Percentiles rank a stretch among this genome's conserved stretches.
These are phyloP conservation scores for Solea solea DNA, from an alignment of 2,113 vertebrate species.

Conservation along the genomic window DNA sequence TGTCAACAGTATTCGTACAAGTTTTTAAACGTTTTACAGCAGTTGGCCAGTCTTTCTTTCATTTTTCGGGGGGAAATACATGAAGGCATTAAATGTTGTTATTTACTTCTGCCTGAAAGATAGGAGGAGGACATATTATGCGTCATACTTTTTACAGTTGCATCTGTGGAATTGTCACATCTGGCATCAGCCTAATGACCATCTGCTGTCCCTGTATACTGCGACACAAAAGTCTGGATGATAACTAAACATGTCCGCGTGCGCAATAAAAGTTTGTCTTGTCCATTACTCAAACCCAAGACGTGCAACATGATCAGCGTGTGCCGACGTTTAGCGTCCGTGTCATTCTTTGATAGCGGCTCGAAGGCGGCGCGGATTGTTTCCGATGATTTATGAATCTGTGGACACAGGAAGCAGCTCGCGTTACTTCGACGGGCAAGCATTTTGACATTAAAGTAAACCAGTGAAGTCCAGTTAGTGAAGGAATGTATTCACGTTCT, in stretches of 20 bases:
- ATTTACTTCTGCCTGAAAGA: slow-evolving; percentile 29
- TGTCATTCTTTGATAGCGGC: background rate
- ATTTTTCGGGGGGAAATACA: slow-evolving; percentile 4
- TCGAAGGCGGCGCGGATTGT: slow-evolving; percentile 1
- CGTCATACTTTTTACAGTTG: slow-evolving; percentile 42
- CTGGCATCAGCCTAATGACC: slow-evolving; percentile 53
- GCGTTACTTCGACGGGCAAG: slow-evolving; percentile 16
- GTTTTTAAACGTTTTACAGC: background rate
- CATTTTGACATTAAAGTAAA: slow-evolving; percentile 14
- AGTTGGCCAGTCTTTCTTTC: background rate
- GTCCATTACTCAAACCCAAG: background rate
- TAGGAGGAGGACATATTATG: slow-evolving; percentile 22
- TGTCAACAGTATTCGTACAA: background rate
- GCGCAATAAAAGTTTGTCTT: background rate
- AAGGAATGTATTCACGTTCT: background rate
- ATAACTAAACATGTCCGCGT: slow-evolving; percentile 18
- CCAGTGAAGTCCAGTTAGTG: slow-evolving; percentile 1
- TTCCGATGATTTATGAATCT: slow-evolving; percentile 34
- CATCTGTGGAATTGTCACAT: slow-evolving; percentile 62
- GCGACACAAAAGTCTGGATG: slow-evolving; percentile 17
- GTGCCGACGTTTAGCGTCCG: background rate
- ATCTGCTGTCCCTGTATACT: slow-evolving; percentile 39
- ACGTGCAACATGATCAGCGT: background rate
- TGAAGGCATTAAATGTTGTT: slow-evolving; percentile 9
- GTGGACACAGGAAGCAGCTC: slow-evolving; percentile 30